Conservation (phyloP, 2,797 vertebrate species). For the Bovichtus diacanthus region DNA sequence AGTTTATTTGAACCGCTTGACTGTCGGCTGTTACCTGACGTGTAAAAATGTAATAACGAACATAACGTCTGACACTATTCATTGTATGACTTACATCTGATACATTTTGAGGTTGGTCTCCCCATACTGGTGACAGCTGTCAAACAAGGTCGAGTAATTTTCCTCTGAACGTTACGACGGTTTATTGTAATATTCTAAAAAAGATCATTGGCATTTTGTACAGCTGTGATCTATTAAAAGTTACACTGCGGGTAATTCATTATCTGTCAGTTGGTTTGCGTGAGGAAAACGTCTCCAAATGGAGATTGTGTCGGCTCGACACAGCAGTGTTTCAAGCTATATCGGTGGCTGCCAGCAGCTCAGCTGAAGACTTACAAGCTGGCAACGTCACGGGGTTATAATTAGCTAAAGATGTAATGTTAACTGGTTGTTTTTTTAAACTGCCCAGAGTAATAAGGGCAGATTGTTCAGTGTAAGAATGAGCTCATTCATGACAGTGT, state of each 20-base stretch:
- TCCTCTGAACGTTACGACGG: slow-evolving; percentile 16
- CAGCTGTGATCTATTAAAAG: background rate
- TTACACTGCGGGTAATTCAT: background rate
- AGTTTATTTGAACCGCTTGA: slow-evolving; percentile 25
- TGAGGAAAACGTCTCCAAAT: slow-evolving; percentile 53
- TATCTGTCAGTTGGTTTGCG: slow-evolving; percentile 51
- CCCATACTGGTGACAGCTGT: slow-evolving; percentile 79
- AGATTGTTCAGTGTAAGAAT: slow-evolving; percentile 42
- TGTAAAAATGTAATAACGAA: background rate
- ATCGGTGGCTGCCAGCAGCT: slow-evolving; percentile 70
- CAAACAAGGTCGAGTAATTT: slow-evolving; percentile 79
- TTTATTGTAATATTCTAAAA: background rate
- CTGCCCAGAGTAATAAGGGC: slow-evolving; percentile 39
- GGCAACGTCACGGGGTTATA: slow-evolving; percentile 86
- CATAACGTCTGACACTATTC: background rate
- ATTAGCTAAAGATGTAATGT: slow-evolving; percentile 81
- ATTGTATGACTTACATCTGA: background rate
- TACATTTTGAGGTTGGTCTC: slow-evolving; percentile 33
- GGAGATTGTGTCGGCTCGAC: slow-evolving; percentile 48
- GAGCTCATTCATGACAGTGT: slow-evolving; percentile 42
- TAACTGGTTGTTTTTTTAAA: slow-evolving; percentile 58
- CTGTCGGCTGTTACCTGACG: background rate
- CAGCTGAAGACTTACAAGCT: slow-evolving; percentile 76
- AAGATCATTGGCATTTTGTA: background rate
- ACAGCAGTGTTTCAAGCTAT: slow-evolving; percentile 57